These are phyloP conservation scores for Aptenodytes patagonicus DNA, from an alignment of 2,113 vertebrate species.

Conservation along the genomic window DNA sequence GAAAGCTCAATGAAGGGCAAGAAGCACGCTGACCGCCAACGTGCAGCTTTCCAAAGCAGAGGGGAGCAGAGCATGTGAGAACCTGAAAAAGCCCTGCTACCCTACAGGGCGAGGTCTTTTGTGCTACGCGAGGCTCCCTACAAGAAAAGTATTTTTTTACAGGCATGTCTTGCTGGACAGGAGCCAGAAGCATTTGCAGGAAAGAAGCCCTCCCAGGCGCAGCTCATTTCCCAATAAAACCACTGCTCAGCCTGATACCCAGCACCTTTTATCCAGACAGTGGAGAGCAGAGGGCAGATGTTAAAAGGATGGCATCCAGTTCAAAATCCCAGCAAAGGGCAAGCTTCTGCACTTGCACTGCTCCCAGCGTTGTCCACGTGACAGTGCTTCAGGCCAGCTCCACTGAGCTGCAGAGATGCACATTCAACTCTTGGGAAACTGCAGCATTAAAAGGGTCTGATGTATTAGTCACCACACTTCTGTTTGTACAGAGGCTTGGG, in stretches of 20 bases:
- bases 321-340: neutral
- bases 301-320: neutral
- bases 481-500: neutral
- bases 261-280: neutral
- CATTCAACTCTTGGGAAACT: neutral
- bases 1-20: neutral
- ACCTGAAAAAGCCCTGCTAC: neutral
- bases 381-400: neutral
- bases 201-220: neutral
- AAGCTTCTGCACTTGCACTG: neutral
- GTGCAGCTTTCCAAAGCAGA: neutral
- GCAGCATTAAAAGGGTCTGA: neutral
- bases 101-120: neutral
- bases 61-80: neutral
- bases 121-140: fast-evolving
- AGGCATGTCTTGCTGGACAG: neutral
- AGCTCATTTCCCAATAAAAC: neutral
- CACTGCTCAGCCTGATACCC: neutral
- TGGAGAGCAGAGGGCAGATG: neutral
- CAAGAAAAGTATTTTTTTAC: neutral
- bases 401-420: neutral
- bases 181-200: neutral
- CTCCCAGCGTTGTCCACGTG: fast-evolving
- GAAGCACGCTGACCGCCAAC: fast-evolving
- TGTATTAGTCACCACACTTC: neutral